Evolutionary conservation across 2,888 invertebrate genomes (phyloP), one percentile per base, ranked within the genome.

Genomic region (Entomobrya proxima): DNA sequence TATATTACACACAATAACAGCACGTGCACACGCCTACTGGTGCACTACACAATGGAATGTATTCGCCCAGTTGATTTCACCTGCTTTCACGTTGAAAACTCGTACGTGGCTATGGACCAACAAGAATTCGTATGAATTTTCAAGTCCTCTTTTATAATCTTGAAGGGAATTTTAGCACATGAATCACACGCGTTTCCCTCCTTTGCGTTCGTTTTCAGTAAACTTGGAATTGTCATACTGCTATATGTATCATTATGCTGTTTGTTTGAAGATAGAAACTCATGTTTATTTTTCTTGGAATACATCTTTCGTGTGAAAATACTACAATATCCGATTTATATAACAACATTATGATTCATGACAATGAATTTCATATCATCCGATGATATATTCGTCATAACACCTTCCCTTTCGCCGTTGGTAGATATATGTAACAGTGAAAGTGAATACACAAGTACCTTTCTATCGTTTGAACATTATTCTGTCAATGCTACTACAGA

Each of bases 251-350:
- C 15, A 7, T 47, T 13, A 4, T 47, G 7, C n/a, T n/a, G n/a
- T 47, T 1, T 13, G 52, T 52, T n/a, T 18, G 18, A 52, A 52
- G n/a, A 32, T 35, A 21, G 18, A 64, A 18, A 64, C 21, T 64
- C 37, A 37, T 64, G 64, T 64, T 64, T 35, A 64, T n/a, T 37
- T 64, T n/a, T 35, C 9, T 18, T 35, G 64, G 64, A 27, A 18
- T 32, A 64, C 64, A 35, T 64, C 64, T n/a, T n/a, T n/a, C n/a
- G n/a, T 64, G 64, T n/a, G 37, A 32, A 64, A 64, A 35, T 64
- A 32, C n/a, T 64, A 32, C 37, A 21, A 35, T 37, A 64, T 64
- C n/a, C n/a, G 18, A 64, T 64, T 32, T 64, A 27, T 15, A 61
- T 61, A 30, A 61, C 32, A 24, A 27, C 27, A 55, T 55, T 64